Base-by-base conservation (phyloP, 2,113 vertebrate species). In the Ardeotis arabs region DNA sequence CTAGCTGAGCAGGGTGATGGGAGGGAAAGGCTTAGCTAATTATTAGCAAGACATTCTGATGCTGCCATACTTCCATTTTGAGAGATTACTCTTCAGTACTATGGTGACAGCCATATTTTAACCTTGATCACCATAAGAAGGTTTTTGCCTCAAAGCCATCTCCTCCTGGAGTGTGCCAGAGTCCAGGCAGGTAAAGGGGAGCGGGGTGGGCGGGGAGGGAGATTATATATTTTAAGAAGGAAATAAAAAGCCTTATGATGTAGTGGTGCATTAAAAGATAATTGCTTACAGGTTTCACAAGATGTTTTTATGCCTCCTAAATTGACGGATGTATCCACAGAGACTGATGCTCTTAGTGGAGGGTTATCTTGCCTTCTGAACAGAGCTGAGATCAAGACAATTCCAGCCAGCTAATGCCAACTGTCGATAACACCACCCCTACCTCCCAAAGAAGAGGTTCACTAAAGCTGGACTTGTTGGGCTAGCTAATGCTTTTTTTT, bases 251-350 rank as follows among this genome's bases (percentile, higher is more conserved):
- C 47, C 60, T 60, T 77, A 44, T 52, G 59, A 85, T 87, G 44
- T 52, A 87, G 14, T 29, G 35, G 63, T 88, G 79, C 35, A 68
- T 92, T 89, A 90, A 76, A 82, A 93, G 73, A 72, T 78, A 94
- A 92, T 87, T 93, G 53, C 80, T 90, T 90, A 84, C 60, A 73
- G 35, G n/a, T 78, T 93, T 84, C 90, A 58, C 68, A 63, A 90
- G 68, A 64, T 94, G 68, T 86, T 93, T 96, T 93, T 92, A 87
- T 84, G 58, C 41, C 76, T 96, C 76, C 73, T 84, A 72, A 93
- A 77, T 53, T 94, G 90, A 93, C 53, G 64, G 60, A 84, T 86
- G 52, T 64, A 72, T 88, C 83, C 69, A 49, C 73, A 81, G 92
- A 90, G 79, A 52, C 68, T 64, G 69, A 74, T 78, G 52, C 28